These are phyloP conservation scores for Caenorhabditis tropicalis DNA, from an alignment of 1,140 invertebrate species.

Conservation along the genomic window DNA sequence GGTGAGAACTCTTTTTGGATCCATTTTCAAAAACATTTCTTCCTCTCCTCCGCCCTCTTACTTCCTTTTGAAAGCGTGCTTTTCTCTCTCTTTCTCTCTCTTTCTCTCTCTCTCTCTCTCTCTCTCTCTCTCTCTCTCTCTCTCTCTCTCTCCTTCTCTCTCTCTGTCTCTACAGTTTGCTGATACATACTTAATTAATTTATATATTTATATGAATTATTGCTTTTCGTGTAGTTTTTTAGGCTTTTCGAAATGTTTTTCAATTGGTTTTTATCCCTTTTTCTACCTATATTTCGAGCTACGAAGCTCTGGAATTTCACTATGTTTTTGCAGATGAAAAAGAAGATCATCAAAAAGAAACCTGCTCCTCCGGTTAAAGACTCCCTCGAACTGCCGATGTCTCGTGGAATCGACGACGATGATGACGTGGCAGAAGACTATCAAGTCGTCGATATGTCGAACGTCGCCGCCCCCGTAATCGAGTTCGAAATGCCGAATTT, in stretches of 20 bases:
- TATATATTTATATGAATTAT: constrained; percentile 3
- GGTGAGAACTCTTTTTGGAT: too few relatives aligned
- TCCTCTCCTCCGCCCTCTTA: too few relatives aligned
- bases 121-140: too few relatives aligned
- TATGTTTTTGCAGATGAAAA: not conserved
- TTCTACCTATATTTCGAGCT: not conserved
- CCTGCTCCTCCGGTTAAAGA: not conserved
- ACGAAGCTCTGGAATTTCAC: too few relatives aligned
- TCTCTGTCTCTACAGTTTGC: too few relatives aligned
- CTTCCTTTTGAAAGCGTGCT: too few relatives aligned
- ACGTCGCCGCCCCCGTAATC: not conserved
- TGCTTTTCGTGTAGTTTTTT: not conserved
- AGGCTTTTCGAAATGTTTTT: not conserved
- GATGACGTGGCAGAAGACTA: constrained; percentile 27
- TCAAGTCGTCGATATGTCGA: not conserved
- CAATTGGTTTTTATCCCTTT: not conserved
- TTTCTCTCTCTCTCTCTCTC: too few relatives aligned
- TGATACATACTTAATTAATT: too few relatives aligned
- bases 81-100: too few relatives aligned
- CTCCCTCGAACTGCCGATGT: not conserved
- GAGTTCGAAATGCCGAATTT: constrained; percentile 19
- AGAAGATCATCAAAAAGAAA: not conserved
- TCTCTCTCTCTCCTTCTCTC: not conserved
- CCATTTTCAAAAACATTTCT: too few relatives aligned
- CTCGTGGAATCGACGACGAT: not conserved